phyloP scores from a whole-genome alignment of 2,888 invertebrate species.

The Ditula angustiorana region DNA sequence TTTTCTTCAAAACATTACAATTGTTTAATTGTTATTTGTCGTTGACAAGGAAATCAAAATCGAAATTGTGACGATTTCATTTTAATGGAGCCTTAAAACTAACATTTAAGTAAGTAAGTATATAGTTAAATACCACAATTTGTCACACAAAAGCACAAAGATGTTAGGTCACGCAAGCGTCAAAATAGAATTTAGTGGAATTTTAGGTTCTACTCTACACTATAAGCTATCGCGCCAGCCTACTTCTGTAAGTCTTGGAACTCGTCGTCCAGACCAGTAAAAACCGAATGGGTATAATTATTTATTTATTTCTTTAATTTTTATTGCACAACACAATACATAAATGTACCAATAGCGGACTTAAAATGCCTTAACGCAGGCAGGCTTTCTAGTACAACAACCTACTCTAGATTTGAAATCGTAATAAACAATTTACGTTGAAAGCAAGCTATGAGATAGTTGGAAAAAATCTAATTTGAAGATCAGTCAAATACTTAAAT shows the following conservation, averaged over 20 bases:
- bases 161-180: slow-evolving; percentile 53
- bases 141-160: slow-evolving; percentile 65
- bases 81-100: slow-evolving; percentile 51
- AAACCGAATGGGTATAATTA: too few relatives aligned
- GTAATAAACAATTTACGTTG: slow-evolving; percentile 41
- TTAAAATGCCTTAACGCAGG: too few relatives aligned
- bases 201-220: slow-evolving; percentile 11
- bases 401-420: neutral
- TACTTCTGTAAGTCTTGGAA: neutral
- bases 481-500: slow-evolving; percentile 63
- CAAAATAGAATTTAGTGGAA: slow-evolving; percentile 48
- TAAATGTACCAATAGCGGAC: too few relatives aligned
- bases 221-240: neutral
- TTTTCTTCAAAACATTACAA: slow-evolving; percentile 81
- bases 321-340: too few relatives aligned
- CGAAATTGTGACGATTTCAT: slow-evolving; percentile 28
- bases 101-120: slow-evolving; percentile 50
- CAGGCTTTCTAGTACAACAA: too few relatives aligned
- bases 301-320: too few relatives aligned
- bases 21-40: slow-evolving; percentile 45
- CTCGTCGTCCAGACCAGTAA: too few relatives aligned
- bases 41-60: neutral
- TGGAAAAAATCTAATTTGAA: slow-evolving; percentile 61
- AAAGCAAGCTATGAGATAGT: slow-evolving; percentile 56
- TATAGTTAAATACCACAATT: slow-evolving; percentile 52